Evolutionary conservation across 2,797 vertebrate species (phyloP).

Genomic region (Melanotaenia maccullochi): DNA sequence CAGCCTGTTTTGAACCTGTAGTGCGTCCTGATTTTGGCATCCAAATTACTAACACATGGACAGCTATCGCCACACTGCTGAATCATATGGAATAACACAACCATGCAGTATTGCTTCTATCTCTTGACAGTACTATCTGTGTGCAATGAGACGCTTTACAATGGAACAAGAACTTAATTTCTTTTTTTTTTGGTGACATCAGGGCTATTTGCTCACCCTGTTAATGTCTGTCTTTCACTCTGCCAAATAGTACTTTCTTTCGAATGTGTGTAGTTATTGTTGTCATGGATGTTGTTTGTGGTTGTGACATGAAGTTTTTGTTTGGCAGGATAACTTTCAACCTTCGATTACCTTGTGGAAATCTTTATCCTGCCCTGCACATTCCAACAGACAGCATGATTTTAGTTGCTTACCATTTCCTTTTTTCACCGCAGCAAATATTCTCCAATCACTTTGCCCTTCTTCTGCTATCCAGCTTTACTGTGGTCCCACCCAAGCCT

Average conservation of each 20-base stretch:
- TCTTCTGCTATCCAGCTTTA: constrained; percentile 66
- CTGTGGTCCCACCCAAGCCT: constrained; percentile 76
- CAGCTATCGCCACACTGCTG: constrained; percentile 62
- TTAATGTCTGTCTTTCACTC: constrained; percentile 46
- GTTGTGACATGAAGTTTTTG: constrained; percentile 62
- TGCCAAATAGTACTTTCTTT: constrained; percentile 60
- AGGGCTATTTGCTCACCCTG: constrained; percentile 33
- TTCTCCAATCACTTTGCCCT: constrained; percentile 23
- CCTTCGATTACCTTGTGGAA: constrained; percentile 45
- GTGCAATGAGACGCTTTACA: constrained; percentile 78
- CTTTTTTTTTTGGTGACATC: constrained; percentile 39
- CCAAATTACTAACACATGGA: constrained; percentile 55
- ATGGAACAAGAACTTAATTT: constrained; percentile 62
- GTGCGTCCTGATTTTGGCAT: constrained; percentile 57
- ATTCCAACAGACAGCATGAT: constrained; percentile 79
- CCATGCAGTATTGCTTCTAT: constrained; percentile 80
- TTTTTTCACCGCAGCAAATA: constrained; percentile 40
- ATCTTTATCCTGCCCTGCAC: constrained; percentile 74
- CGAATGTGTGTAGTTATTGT: constrained; percentile 49
- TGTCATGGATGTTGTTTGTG: constrained; percentile 47
- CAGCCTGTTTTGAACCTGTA: constrained; percentile 64
- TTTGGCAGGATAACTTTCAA: constrained; percentile 65
- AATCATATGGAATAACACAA: constrained; percentile 68
- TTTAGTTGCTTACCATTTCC: constrained; percentile 42
- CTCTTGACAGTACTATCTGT: constrained; percentile 44